Evolutionary conservation across 2,113 vertebrate genomes (phyloP), one percentile per base, ranked within the genome.

Genomic region (Anhinga rufa): DNA sequence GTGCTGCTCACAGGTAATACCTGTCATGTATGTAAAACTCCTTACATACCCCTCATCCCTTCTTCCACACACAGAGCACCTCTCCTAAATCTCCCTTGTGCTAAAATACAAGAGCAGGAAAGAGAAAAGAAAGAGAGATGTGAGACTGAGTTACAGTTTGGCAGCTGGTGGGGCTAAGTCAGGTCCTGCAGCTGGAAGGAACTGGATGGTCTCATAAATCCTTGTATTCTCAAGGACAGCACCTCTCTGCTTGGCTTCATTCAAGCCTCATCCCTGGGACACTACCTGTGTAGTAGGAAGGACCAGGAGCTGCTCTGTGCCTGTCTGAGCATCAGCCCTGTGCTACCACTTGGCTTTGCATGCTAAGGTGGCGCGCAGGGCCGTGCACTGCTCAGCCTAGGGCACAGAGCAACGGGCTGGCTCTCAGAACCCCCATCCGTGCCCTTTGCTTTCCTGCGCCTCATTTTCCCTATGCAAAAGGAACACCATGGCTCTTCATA

Each of bases 361-460:
- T 1, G 7, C 36, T 26, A 18, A 21, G n/a, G 24, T 24, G 55
- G 15, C 7, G 18, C 72, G 7, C 2, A 7, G 46, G 26, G n/a
- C 46, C 49, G 22, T 0, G 5, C 24, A 8, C 9, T 1, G 2
- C 69, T 12, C 64, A 24, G 40, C 32, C 28, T 1, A 34, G 19
- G n/a, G 49, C 11, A 34, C 18, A 51, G 38, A 69, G 19, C 55
- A 76, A 25, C 0, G 0, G 38, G 8, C 28, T 40, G 40, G 12
- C 34, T 60, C 85, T 40, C 8, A 19, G 54, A 58, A 17, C 4
- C 28, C 21, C 31, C 18, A 34, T 44, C 18, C 57, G 68, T 18
- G 7, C 21, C 58, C 38, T 69, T 61, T 1, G 4, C n/a, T 58
- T 71, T 42, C 31, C 72, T 17, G 31, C 36, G 65, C 34, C 19